Conservation (phyloP, 2,797 vertebrate species). For the Loriculus beryllinus region DNA sequence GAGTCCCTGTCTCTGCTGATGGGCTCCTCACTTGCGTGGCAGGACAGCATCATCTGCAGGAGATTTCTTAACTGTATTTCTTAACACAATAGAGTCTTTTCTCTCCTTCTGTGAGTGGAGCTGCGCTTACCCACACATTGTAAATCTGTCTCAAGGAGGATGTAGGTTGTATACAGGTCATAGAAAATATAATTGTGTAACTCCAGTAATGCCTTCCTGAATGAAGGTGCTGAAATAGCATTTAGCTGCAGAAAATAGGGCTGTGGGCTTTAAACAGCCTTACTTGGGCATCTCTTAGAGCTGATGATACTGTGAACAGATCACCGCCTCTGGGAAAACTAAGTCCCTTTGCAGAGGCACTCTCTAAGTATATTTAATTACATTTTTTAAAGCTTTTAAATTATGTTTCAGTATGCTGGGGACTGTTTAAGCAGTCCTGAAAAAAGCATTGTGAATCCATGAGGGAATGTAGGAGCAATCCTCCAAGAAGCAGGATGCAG, state of each 20-base stretch:
- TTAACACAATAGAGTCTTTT: background rate
- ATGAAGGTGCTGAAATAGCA: background rate
- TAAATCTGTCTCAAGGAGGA: background rate
- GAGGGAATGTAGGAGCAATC: conserved; percentile 70
- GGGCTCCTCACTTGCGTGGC: fast-evolving
- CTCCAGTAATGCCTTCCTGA: background rate
- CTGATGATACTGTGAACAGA: background rate
- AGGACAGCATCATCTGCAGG: background rate
- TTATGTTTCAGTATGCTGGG: conserved; percentile 61
- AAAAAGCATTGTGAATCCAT: conserved; percentile 70
- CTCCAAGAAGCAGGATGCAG: conserved; percentile 70
- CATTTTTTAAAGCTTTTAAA: background rate
- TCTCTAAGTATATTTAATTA: background rate
- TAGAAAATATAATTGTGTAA: background rate
- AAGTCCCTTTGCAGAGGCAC: conserved; percentile 10
- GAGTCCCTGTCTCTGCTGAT: fast-evolving
- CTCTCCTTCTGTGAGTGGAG: fast-evolving
- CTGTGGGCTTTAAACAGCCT: background rate
- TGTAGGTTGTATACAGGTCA: background rate
- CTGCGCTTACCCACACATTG: background rate
- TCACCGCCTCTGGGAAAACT: background rate
- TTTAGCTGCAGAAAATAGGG: background rate
- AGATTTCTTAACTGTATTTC: background rate
- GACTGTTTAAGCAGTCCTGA: conserved; percentile 74
- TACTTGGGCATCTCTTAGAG: background rate